Percentiles rank a stretch among this genome's conserved stretches.
These are phyloP conservation scores for Actinostola sp. DNA, from an alignment of 92 coral and sea anemone genomes.

Conservation along the genomic window DNA sequence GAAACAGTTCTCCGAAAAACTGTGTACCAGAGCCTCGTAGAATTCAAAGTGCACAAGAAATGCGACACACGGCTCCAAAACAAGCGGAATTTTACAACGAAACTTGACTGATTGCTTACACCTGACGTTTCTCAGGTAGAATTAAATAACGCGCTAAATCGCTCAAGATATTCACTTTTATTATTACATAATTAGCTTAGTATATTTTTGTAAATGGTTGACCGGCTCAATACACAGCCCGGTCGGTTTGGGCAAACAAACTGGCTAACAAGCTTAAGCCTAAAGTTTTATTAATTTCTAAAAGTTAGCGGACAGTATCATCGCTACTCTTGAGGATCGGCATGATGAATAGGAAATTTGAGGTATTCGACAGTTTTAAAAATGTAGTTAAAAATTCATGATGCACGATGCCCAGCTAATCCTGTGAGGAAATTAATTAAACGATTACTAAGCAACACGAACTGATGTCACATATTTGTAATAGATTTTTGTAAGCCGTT, in stretches of 20 bases:
- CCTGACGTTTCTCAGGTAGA: not conserved
- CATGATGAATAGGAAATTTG: not conserved
- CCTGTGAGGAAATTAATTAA: slow-evolving; percentile 3
- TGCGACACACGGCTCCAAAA: no score
- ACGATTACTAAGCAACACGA: not conserved
- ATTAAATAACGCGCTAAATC: not conserved
- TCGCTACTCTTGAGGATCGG: no score
- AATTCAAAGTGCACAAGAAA: slow-evolving; percentile 24
- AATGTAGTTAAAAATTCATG: not conserved
- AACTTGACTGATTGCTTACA: not conserved
- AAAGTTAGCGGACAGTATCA: no score
- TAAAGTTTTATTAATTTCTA: no score
- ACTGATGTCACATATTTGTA: not conserved
- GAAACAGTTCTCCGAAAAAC: slow-evolving; percentile 2
- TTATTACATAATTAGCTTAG: not conserved
- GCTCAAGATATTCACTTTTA: not conserved
- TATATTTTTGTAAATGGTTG: no score
- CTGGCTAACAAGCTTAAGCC: no score
- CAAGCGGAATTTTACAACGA: slow-evolving; percentile 7
- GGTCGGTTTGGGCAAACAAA: no score
- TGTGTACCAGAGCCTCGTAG: not conserved
- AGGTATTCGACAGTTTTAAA: no score
- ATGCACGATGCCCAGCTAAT: not conserved
- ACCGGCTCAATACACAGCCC: no score
- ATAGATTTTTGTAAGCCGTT: no score